These are phyloP conservation scores for Ia io DNA, from an alignment of 2,113 vertebrate genomes.

Conservation along the genomic window DNA sequence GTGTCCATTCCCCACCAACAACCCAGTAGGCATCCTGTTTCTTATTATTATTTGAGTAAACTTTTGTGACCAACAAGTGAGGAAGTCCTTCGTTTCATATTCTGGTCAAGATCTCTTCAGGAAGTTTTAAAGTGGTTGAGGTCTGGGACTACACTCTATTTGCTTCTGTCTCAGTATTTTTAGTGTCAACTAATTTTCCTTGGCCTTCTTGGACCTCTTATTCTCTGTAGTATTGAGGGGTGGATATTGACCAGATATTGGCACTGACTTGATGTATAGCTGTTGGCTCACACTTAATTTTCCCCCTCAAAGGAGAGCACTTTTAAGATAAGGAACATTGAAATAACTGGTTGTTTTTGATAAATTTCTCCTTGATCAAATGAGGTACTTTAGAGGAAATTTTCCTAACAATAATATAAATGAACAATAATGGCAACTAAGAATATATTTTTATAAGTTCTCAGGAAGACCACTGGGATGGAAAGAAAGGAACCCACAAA, in stretches of 20 bases:
- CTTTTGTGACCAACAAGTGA: not conserved
- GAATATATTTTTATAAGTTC: not conserved
- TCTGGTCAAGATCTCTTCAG: not conserved
- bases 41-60: not conserved
- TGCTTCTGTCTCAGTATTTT: not conserved
- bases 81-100: not conserved
- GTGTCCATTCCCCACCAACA: not conserved
- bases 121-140: not conserved
- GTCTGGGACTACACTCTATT: not conserved
- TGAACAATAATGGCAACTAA: not conserved
- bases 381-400: not conserved
- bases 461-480: not conserved
- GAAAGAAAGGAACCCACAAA: not conserved
- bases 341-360: not conserved
- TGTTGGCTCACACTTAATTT: constrained; percentile 28
- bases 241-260: not conserved
- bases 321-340: not conserved
- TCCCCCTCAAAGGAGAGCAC: not conserved
- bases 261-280: not conserved
- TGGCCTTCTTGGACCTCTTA: not conserved
- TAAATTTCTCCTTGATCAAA: not conserved
- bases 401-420: not conserved
- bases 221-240: not conserved
- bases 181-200: not conserved
- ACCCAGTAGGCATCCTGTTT: not conserved